Base-by-base conservation (phyloP, 2,888 invertebrate genomes). In the Aporophyla nigra region DNA sequence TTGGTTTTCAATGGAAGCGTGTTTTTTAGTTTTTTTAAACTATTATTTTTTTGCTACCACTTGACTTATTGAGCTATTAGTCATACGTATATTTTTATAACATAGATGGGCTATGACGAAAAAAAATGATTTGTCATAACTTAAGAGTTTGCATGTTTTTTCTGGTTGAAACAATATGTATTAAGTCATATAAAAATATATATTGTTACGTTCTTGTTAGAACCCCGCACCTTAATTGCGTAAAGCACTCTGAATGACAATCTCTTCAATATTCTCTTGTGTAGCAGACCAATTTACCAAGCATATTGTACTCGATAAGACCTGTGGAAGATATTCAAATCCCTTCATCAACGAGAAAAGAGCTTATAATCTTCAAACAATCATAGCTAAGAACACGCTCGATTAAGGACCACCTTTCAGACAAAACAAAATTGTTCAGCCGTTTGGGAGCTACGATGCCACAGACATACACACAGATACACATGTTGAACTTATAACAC, bases 121-220 rank as follows among this genome's bases (percentile, higher is more conserved):
- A 71, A 70, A 61, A 46, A 61, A 40, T 5, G 7, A 51, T 71
- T 65, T 63, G 27, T 54, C 71, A 33, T 70, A 21, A 27, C 6
- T 53, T 43, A 27, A 66, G 21, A 59, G 2, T 24, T 58, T 5
- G 49, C 7, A 9, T 43, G 19, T 61, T 27, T 21, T 56, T 58
- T 58, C 21, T 56, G 56, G 7, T 56, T 51, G 14, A 40, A 24
- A 12, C 16, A 24, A 27, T 16, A 16, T 68, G 19, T 43, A n/a
- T n/a, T 1, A 43, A n/a, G 43, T 69, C 43, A 69, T 21, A 51
- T 63, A 19, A 63, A 19, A 40, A 61, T 33, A 19, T 51, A 14
- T 24, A 33, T 46, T 56, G 56, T 46, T n/a, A 21, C 7, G 16
- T 54, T 71, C 12, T 71, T 46, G 27, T 27, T 33, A 27, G 16